phyloP scores from a whole-genome alignment of 2,797 vertebrate genomes.

The Manis javanica region DNA sequence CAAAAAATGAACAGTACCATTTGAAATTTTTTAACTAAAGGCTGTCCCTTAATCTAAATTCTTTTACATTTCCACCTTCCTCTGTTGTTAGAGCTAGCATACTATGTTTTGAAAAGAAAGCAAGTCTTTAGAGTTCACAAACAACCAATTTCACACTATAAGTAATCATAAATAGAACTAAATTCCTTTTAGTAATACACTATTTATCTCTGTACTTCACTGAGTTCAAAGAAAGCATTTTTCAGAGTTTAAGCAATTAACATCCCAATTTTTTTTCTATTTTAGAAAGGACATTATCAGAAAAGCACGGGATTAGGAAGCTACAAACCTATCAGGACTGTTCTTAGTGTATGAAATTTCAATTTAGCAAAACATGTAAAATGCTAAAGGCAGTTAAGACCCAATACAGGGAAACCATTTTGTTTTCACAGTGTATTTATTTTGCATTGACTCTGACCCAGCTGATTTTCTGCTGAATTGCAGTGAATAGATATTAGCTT shows the following conservation, averaged over 20 bases:
- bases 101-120: constrained; percentile 80
- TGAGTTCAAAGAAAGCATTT: constrained; percentile 87
- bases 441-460: constrained; percentile 78
- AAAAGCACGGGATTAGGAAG: constrained; percentile 84
- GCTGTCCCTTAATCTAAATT: constrained; percentile 56
- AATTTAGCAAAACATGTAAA: constrained; percentile 85
- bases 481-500: constrained; percentile 55
- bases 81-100: constrained; percentile 67
- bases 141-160: constrained; percentile 88
- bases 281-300: constrained; percentile 83
- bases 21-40: constrained; percentile 27
- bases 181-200: constrained; percentile 88
- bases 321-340: constrained; percentile 77
- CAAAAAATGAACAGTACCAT: neutral
- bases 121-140: constrained; percentile 84
- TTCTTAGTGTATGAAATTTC: constrained; percentile 86
- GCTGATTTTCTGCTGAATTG: constrained; percentile 81
- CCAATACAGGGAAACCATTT: constrained; percentile 78
- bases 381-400: constrained; percentile 77
- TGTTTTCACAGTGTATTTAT: constrained; percentile 84
- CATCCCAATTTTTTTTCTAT: constrained; percentile 82
- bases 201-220: constrained; percentile 88
- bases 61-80: constrained; percentile 65
- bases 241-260: constrained; percentile 88
- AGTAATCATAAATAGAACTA: constrained; percentile 85